phyloP scores from a whole-genome alignment of 2,113 vertebrate species.

The Malurus alboscapulatus region DNA sequence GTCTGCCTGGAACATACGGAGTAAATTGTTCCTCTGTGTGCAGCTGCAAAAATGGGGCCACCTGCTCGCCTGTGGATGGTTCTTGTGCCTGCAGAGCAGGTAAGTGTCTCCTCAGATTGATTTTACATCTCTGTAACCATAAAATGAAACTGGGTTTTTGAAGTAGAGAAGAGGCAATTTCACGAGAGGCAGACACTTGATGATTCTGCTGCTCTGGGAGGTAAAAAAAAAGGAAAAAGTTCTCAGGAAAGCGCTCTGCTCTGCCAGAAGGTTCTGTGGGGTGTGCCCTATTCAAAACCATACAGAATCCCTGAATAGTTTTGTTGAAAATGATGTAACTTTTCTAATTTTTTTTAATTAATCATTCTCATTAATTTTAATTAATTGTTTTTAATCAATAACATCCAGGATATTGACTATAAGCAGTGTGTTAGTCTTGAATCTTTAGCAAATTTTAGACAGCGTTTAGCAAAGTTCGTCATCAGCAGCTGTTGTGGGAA shows the following conservation, averaged over 20 bases:
- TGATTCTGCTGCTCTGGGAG: background rate
- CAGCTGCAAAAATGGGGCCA: conserved; percentile 85
- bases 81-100: conserved; percentile 92
- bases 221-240: background rate
- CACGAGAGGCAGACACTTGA: background rate
- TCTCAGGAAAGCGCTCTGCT: background rate
- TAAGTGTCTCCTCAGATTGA: conserved; percentile 46
- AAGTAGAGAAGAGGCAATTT: background rate
- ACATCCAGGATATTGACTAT: background rate
- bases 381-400: background rate
- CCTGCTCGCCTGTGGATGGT: conserved; percentile 91
- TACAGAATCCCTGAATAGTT: background rate
- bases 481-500: background rate
- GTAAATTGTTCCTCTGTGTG: conserved; percentile 89
- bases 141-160: background rate
- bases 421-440: background rate
- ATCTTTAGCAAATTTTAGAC: background rate
- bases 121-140: background rate
- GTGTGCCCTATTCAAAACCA: background rate
- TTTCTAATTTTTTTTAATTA: background rate
- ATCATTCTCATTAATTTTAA: background rate
- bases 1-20: conserved; percentile 82
- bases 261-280: background rate
- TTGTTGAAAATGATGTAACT: background rate
- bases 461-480: background rate